Evolutionary conservation across 2,888 invertebrate species (phyloP), one percentile per base, ranked within the genome.

Genomic region (Dermolepida albohirtum): DNA sequence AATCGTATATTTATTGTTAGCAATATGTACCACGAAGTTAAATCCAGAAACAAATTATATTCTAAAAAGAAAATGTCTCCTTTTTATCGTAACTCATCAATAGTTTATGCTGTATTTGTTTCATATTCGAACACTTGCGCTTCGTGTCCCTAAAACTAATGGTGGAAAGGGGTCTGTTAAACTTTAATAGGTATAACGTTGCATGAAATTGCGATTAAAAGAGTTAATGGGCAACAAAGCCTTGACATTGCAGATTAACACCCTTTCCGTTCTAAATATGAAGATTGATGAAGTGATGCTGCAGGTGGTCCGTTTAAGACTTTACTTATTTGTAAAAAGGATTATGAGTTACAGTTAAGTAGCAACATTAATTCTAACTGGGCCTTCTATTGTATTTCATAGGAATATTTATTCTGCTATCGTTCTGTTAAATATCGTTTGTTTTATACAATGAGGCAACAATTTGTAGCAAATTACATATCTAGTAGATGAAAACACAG

Each of bases 151-250:
- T 47, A 49, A 11, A 41, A 59, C 39, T 39, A 10, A 10, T 50
- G 22, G 34, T 7, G 40, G 44, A 39, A 50, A 55, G 72, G 69
- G 69, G 59, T 59, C 49, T 63, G 68, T 75, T 80, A 79, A 80
- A 77, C 77, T 71, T 74, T 79, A 79, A 80, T 78, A 78, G 75
- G 76, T 78, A 80, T 81, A 81, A 81, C 81, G 76, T 75, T 74
- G 81, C 82, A 82, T 82, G 81, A 82, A 82, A 82, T 82, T 76
- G 78, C 75, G 78, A 80, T 81, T 80, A 80, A 80, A 82, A 80
- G 79, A 80, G 80, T 80, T 80, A 81, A 81, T 77, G 75, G 77
- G 74, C 78, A 78, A 80, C 80, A 79, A 80, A 78, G 77, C 80
- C 76, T 77, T 80, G 78, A 76, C 77, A 81, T 80, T 80, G 79